A percentile compares a stretch with the other conserved stretches of the same genome.
Conservation (phyloP, 2,113 vertebrate species). For the Panthera uncia region DNA sequence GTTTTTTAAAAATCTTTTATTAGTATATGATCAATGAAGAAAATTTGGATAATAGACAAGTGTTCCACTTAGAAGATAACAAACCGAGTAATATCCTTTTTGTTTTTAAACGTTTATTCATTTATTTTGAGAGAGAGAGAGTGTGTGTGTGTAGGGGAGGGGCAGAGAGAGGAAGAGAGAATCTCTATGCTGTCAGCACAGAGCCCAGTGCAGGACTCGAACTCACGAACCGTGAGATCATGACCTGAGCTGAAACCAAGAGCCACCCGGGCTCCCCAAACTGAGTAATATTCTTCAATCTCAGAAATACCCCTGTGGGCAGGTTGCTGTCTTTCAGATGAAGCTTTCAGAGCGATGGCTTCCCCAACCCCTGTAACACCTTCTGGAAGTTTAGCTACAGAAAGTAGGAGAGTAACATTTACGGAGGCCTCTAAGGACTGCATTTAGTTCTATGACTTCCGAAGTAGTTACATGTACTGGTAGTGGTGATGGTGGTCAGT, state of each 20-base stretch:
- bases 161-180: no score
- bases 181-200: no score
- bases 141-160: no score
- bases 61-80: slow-evolving; percentile 5
- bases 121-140: no score
- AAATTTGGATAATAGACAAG: not conserved
- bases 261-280: not conserved
- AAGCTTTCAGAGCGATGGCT: not conserved
- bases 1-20: not conserved
- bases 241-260: no score
- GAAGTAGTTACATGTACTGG: not conserved
- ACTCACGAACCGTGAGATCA: no score
- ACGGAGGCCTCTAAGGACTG: not conserved
- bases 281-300: not conserved
- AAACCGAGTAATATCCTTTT: not conserved
- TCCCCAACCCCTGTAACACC: not conserved
- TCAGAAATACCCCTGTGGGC: not conserved
- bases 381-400: not conserved
- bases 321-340: not conserved
- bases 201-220: no score
- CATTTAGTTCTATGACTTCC: not conserved
- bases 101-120: no score
- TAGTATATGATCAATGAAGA: not conserved
- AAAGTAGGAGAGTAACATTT: not conserved
- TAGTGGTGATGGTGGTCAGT: not conserved